Percentiles rank a stretch among this genome's conserved stretches.
Evolutionary conservation across 2,888 invertebrate genomes (phyloP).

Genomic region (Mactromeris polynyma): DNA sequence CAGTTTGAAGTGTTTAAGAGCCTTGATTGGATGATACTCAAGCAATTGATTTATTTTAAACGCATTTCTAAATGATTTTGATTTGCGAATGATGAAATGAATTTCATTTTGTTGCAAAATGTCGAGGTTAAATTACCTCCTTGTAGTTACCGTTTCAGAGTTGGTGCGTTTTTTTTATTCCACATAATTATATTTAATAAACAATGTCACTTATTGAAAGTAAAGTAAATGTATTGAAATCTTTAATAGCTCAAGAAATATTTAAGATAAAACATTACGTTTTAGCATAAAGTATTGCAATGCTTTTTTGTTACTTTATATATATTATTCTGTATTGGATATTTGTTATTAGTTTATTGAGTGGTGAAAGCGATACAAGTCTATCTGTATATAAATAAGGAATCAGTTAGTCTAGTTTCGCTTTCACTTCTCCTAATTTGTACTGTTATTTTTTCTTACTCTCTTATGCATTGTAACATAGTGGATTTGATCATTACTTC

Average conservation of each 20-base stretch:
- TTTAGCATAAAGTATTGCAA: neutral
- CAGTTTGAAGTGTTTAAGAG: too few species aligned
- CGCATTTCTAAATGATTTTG: too few species aligned
- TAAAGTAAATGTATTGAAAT: neutral
- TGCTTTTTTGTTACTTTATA: slow-evolving; percentile 5
- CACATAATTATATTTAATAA: neutral
- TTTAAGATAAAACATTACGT: neutral
- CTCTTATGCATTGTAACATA: slow-evolving; percentile 14
- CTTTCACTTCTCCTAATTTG: neutral
- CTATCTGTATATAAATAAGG: too few species aligned
- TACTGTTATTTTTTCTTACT: neutral
- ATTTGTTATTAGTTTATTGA: neutral
- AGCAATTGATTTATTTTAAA: too few species aligned
- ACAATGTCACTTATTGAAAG: neutral
- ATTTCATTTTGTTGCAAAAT: too few species aligned
- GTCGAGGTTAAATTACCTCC: too few species aligned
- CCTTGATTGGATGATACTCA: too few species aligned
- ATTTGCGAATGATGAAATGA: too few species aligned
- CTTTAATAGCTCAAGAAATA: neutral
- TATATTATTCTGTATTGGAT: neutral
- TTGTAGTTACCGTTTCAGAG: too few species aligned
- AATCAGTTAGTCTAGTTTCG: too few species aligned
- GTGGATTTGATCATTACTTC: neutral
- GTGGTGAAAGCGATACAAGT: too few species aligned
- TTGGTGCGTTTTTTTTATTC: too few species aligned